phyloP scores from a whole-genome alignment of 2,888 invertebrate species.

The Andrena minutula region DNA sequence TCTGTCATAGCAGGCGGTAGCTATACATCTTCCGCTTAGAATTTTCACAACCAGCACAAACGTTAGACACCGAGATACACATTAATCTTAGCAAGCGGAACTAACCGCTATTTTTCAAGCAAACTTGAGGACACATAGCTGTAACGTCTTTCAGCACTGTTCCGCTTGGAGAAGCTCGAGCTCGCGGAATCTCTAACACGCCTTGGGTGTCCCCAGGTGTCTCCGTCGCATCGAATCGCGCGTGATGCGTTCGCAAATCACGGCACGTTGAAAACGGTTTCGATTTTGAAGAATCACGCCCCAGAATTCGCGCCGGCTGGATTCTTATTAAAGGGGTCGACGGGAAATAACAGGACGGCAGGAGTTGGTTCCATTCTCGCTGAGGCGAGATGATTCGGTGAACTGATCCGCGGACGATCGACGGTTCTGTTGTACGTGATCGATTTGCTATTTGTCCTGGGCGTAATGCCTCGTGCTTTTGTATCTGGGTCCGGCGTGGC shows the following conservation, averaged over 20 bases:
- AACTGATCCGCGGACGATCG: constrained; percentile 2
- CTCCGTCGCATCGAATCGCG: no score
- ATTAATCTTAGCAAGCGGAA: background rate
- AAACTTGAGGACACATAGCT: no score
- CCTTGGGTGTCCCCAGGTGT: no score
- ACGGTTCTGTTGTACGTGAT: constrained; percentile 5
- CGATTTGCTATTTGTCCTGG: constrained; percentile 22
- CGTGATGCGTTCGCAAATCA: no score
- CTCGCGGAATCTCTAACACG: no score
- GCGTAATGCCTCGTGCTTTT: background rate
- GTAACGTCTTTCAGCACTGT: no score
- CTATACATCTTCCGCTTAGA: background rate
- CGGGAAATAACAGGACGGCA: constrained; percentile 19
- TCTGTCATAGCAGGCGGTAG: background rate
- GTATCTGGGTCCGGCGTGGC: background rate
- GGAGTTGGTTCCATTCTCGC: background rate
- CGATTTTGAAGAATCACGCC: constrained; percentile 7
- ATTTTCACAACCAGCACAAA: background rate
- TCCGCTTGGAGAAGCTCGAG: no score
- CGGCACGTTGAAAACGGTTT: background rate
- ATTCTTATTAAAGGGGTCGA: constrained; percentile 22
- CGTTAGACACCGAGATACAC: background rate
- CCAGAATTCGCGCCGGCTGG: constrained; percentile 1
- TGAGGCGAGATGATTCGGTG: background rate
- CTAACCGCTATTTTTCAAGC: no score